phyloP scores from a whole-genome alignment of 2,888 invertebrate species.

The Agonopterix subpropinquella region DNA sequence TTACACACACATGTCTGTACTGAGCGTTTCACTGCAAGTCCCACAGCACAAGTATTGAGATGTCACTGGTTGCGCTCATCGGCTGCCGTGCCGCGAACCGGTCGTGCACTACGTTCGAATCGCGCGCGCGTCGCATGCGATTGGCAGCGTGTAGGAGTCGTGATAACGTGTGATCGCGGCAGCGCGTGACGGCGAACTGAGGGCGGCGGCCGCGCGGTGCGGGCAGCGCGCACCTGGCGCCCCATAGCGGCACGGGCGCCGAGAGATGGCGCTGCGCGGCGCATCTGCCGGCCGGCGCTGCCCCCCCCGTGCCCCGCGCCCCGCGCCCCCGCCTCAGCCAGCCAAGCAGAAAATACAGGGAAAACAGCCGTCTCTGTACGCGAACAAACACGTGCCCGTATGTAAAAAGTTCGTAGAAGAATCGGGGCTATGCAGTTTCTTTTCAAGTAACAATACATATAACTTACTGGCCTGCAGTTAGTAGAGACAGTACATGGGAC shows the following conservation, averaged over 20 bases:
- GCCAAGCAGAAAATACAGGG: conserved; percentile 67
- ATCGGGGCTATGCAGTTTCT: too few species aligned
- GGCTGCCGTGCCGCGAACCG: conserved; percentile 60
- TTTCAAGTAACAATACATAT: too few species aligned
- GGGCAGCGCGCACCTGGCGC: conserved; percentile 63
- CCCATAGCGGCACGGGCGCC: conserved; percentile 31
- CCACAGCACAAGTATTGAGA: conserved; percentile 67
- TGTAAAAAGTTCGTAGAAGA: conserved; percentile 42
- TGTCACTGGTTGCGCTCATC: conserved; percentile 68
- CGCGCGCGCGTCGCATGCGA: conserved; percentile 69
- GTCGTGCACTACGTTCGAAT: conserved; percentile 70
- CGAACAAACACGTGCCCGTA: conserved; percentile 57
- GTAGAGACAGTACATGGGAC: too few species aligned
- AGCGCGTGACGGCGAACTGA: conserved; percentile 72
- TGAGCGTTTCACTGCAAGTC: conserved; percentile 70
- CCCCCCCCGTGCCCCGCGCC: conserved; percentile 29
- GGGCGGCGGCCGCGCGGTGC: conserved; percentile 61
- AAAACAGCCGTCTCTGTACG: conserved; percentile 46
- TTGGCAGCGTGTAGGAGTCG: conserved; percentile 46
- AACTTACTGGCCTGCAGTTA: too few species aligned
- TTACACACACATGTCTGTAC: conserved; percentile 67
- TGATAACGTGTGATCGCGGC: conserved; percentile 48
- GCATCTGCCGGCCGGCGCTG: conserved; percentile 57
- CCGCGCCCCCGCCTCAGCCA: conserved; percentile 31
- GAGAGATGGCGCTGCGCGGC: conserved; percentile 72